phyloP scores from a whole-genome alignment of 2,888 invertebrate genomes.

The Yponomeuta malinellus region DNA sequence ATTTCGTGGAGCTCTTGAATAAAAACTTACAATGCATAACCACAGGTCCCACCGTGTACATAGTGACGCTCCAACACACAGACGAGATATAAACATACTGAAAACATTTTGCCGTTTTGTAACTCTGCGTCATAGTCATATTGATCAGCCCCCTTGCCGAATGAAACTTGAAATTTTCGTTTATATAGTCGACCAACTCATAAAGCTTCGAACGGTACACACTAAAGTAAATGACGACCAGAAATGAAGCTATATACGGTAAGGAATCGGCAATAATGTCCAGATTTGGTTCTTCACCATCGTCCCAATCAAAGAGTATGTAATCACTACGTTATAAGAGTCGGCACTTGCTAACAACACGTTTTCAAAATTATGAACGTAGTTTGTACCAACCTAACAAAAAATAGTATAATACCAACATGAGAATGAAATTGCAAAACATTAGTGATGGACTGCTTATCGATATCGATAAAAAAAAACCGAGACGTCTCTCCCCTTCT shows the following conservation, averaged over 20 bases:
- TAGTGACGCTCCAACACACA: conserved; percentile 52
- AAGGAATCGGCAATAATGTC: conserved; percentile 51
- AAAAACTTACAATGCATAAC: conserved; percentile 49
- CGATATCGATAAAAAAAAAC: no score
- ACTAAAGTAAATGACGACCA: conserved; percentile 42
- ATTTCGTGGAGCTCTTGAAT: background rate
- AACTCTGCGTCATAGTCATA: conserved; percentile 56
- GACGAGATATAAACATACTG: conserved; percentile 55
- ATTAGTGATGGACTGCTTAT: no score
- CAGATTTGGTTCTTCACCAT: conserved; percentile 55
- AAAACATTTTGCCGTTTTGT: conserved; percentile 45
- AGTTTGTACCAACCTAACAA: no score
- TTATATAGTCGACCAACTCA: conserved; percentile 44
- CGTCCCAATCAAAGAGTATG: conserved; percentile 56
- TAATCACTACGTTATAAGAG: no score
- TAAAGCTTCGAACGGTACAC: conserved; percentile 44
- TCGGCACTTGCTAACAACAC: no score
- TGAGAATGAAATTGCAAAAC: no score
- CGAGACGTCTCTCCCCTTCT: no score
- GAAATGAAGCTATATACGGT: conserved; percentile 44
- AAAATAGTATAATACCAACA: no score
- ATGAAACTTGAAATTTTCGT: conserved; percentile 47
- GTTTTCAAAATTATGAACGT: no score
- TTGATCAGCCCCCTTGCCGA: conserved; percentile 60
- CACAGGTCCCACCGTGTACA: conserved; percentile 51